Base-by-base conservation (phyloP, 1,140 invertebrate species). In the Nebria ingens region DNA sequence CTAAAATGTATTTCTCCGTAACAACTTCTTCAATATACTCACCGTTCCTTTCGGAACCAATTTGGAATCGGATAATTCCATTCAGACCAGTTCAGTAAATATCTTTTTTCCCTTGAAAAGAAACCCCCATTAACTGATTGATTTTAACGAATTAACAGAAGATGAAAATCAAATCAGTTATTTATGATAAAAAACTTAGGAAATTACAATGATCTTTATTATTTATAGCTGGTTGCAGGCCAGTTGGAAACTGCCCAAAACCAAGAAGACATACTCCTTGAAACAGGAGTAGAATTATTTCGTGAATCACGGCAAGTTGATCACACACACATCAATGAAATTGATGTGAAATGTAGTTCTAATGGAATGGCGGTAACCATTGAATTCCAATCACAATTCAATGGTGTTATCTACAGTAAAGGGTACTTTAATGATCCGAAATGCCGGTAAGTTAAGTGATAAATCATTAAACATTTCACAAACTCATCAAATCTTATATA, bases 341-440 rank as follows among this genome's bases (percentile, higher is more conserved):
- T 86, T n/a, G 76, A 86, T 56, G 83, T 85, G 0, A 76, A 82
- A 63, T 87, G 84, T 61, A 73, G 73, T 3, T 69, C 69, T 3
- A 68, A 71, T 2, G 77, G 71, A 13, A 84, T 87, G 62, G 70
- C 76, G 23, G 83, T 87, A 1, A 77, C 76, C 22, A 73, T 87
- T 0, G 76, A 81, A 21, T 86, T 86, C 63, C 71, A 77, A 2
- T 73, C 77, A 38, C 69, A 78, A 1, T 87, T 84, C 60, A 76
- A 83, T 58, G 85, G 85, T n/a, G 76, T 86, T 15, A 78, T 87
- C 22, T 87, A 85, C 72, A 86, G 83, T 59, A 85, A 86, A 64
- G 83, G 84, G 12, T 76, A 79, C 56, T 79, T 79, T 60, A 76
- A 76, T 29, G 80, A 86, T 63, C 78, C 80, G 11, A 80, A 77